These are phyloP conservation scores for Galeopterus variegatus DNA, from an alignment of 2,113 vertebrate species.

Conservation along the genomic window DNA sequence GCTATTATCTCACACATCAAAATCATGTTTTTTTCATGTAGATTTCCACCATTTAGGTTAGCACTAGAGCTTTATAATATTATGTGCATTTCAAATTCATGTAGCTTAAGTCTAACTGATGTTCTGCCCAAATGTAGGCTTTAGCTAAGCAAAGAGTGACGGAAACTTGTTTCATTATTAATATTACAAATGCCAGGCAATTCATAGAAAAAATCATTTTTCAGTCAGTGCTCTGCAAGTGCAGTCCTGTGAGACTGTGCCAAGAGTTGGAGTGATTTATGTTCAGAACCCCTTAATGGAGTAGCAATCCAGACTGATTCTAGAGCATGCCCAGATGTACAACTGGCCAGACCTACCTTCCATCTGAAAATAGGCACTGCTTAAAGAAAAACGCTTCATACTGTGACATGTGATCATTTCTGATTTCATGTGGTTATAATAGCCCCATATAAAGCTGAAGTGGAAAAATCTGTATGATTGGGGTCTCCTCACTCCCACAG, in stretches of 20 bases:
- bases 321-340: conserved; percentile 58
- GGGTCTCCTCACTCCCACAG: neutral
- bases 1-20: neutral
- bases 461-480: neutral
- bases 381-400: conserved; percentile 56
- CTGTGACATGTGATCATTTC: conserved; percentile 63
- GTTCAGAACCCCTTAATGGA: conserved; percentile 73
- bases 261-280: conserved; percentile 45
- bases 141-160: conserved; percentile 71
- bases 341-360: conserved; percentile 54
- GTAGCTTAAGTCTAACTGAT: conserved; percentile 82
- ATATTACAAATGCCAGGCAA: neutral
- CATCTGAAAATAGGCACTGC: conserved; percentile 69
- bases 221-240: neutral
- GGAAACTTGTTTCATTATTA: neutral
- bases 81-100: conserved; percentile 83
- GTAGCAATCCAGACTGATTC: conserved; percentile 45
- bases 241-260: conserved; percentile 54
- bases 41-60: conserved; percentile 75
- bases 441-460: conserved; percentile 57
- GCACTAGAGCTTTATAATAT: conserved; percentile 68
- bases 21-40: neutral
- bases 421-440: conserved; percentile 57
- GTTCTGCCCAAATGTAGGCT: conserved; percentile 82
- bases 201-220: neutral